Conservation (phyloP, 2,113 vertebrate species). For the Acanthochromis polyacanthus region DNA sequence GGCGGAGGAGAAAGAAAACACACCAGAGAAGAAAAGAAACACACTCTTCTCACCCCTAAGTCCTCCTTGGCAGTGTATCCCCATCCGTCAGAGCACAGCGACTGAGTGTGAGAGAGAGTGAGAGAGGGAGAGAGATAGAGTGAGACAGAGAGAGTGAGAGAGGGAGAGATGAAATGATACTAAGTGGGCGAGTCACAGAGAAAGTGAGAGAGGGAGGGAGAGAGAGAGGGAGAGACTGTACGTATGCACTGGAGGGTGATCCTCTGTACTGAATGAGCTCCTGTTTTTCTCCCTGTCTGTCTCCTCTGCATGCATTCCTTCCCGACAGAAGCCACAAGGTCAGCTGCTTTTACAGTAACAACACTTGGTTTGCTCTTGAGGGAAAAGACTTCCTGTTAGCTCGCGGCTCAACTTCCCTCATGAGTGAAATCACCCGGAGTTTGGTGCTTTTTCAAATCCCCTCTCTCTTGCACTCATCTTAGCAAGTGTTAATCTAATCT, state of each 20-base stretch:
- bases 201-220: conserved; percentile 52
- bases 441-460: conserved; percentile 5
- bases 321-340: conserved; percentile 66
- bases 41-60: conserved; percentile 71
- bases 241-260: conserved; percentile 62
- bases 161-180: conserved; percentile 65
- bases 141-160: conserved; percentile 24
- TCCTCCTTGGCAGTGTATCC: conserved; percentile 76
- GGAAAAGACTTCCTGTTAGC: conserved; percentile 67
- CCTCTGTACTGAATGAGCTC: conserved; percentile 55
- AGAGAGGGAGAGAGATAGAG: conserved; percentile 16
- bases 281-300: conserved; percentile 70
- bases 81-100: conserved; percentile 72
- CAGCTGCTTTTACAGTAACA: conserved; percentile 65
- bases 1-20: conserved; percentile 64
- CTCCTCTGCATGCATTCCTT: conserved; percentile 62
- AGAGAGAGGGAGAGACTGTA: conserved; percentile 41
- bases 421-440: conserved; percentile 34
- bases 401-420: conserved; percentile 54
- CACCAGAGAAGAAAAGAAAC: conserved; percentile 64
- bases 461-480: conserved; percentile 4
- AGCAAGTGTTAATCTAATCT: conserved; percentile 36
- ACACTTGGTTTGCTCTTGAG: conserved; percentile 58
- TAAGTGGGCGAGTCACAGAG: conserved; percentile 65
- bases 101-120: conserved; percentile 56